These are phyloP conservation scores for Orbicella faveolata DNA, from an alignment of 64 coral and sea anemone genomes.

Conservation along the genomic window DNA sequence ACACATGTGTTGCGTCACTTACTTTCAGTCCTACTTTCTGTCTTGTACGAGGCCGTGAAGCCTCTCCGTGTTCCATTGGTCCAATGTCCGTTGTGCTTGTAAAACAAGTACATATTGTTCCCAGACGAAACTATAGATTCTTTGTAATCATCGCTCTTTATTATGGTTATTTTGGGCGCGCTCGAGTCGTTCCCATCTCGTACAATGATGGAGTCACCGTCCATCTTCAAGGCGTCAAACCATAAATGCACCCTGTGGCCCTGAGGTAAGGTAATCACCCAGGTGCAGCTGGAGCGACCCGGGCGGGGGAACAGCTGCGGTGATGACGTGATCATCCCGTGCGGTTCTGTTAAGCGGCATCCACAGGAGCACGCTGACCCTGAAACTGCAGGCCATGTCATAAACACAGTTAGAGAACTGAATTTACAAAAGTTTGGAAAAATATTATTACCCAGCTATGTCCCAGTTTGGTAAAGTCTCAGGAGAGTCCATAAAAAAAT, in stretches of 20 bases:
- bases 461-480: no score
- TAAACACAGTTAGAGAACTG: background rate
- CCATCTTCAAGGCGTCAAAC: constrained; percentile 79
- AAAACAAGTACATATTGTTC: constrained; percentile 76
- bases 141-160: constrained; percentile 31
- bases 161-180: constrained; percentile 54
- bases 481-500: no score
- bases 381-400: constrained; percentile 25
- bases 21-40: constrained; percentile 74
- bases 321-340: constrained; percentile 91
- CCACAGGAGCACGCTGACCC: constrained; percentile 75
- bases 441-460: no score
- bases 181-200: constrained; percentile 71
- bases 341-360: constrained; percentile 53
- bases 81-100: constrained; percentile 84
- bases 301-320: constrained; percentile 67
- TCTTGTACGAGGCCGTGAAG: constrained; percentile 78
- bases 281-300: constrained; percentile 47
- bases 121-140: constrained; percentile 46
- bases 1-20: background rate
- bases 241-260: constrained; percentile 61
- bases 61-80: constrained; percentile 69
- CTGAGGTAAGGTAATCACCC: constrained; percentile 63
- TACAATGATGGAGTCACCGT: constrained; percentile 75
- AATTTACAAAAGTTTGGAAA: background rate